These are phyloP conservation scores for Lucilia sericata DNA, from an alignment of 1,140 invertebrate genomes.

Conservation along the genomic window DNA sequence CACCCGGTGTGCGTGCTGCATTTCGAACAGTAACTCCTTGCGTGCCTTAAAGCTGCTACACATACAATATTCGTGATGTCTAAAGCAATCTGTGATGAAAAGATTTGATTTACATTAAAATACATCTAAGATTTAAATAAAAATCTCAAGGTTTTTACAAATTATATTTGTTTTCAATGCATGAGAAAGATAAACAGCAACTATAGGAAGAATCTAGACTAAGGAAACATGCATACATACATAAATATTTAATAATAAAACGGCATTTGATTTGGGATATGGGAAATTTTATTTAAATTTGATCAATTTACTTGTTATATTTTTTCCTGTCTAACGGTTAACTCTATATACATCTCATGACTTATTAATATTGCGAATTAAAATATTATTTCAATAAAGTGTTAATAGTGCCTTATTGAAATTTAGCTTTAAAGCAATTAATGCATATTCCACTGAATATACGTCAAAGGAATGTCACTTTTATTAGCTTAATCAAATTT, in stretches of 20 bases:
- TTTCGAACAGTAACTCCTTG: conserved; percentile 34
- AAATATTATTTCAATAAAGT: too few species aligned
- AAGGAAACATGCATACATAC: not conserved
- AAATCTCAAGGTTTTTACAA: conserved; percentile 14
- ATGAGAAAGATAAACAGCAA: not conserved
- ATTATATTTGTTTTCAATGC: not conserved
- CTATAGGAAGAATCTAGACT: not conserved
- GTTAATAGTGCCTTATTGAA: too few species aligned
- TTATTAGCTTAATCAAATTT: too few species aligned
- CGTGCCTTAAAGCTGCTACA: conserved; percentile 22
- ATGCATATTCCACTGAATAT: too few species aligned
- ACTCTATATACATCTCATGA: too few species aligned
- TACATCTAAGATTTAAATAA: not conserved
- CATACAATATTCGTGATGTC: conserved; percentile 36
- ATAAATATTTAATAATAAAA: too few species aligned
- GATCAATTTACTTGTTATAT: not conserved
- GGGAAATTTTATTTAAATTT: not conserved
- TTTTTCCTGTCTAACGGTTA: not conserved
- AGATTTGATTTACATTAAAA: conserved; percentile 21
- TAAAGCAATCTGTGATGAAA: conserved; percentile 41
- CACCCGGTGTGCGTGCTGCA: conserved; percentile 36
- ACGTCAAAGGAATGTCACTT: too few species aligned
- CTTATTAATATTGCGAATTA: too few species aligned
- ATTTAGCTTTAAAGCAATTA: too few species aligned
- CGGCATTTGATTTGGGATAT: not conserved